Base-by-base conservation (phyloP, 2,113 vertebrate genomes). In the Xyliphius kryptos region DNA sequence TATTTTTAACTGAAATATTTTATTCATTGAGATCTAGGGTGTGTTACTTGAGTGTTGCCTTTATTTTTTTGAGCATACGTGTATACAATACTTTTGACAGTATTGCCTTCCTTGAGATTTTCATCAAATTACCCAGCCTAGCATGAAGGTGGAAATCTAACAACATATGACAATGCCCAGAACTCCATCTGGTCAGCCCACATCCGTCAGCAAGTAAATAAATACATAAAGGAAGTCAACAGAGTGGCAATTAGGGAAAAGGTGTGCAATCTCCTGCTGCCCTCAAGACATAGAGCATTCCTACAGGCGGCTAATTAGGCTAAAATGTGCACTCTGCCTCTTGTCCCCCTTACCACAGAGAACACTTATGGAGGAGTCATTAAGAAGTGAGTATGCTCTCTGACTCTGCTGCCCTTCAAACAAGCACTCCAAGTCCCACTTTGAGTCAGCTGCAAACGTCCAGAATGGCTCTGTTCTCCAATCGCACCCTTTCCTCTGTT, bases 391-490 rank as follows among this genome's bases (percentile, higher is more conserved):
- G 62, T 50, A 36, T 60, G 61, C 13, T 16, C 54, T 63, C 17
- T 37, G 26, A 52, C 48, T 52, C 9, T 17, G 4, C 3, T 15
- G 14, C 50, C 47, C 11, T 48, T 47, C 22, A 37, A 17, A 40
- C 5, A 5, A n/a, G 51, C 11, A 44, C 52, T 56, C 38, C 12
- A 26, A 11, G 55, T 60, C 26, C 51, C 57, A 51, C 55, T 70
- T 58, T 49, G 21, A 71, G 63, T 61, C 13, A 66, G 64, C 57
- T 40, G 14, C 63, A 32, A 48, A n/a, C 16, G 36, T 46, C 19
- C 56, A 19, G 44, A 9, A 19, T 21, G 40, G 6, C 17, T 53
- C 22, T 8, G 36, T 56, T 56, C n/a, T 56, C 44, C 50, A 56
- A 16, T 56, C 46, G 22, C 32, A 13, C 58, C 54, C 22, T 13